Conservation (phyloP, 2,888 invertebrate species). For the Megalurothrips usitatus region DNA sequence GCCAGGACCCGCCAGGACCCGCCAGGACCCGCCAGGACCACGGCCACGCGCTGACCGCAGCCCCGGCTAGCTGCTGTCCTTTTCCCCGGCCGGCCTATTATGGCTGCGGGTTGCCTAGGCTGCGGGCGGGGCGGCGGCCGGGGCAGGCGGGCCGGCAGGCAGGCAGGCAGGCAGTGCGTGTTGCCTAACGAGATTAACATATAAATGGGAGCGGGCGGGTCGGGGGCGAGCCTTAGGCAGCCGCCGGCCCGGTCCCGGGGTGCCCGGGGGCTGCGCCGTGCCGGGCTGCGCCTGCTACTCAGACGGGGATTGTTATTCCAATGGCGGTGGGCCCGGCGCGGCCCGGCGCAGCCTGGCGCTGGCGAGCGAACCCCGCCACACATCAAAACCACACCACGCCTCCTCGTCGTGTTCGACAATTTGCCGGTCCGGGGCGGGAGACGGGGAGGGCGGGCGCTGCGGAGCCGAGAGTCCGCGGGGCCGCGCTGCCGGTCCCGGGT, state of each 20-base stretch:
- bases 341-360: not conserved
- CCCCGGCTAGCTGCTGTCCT: too few species aligned
- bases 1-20: too few species aligned
- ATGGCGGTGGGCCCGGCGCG: not conserved
- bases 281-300: not conserved
- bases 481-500: too few species aligned
- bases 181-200: slow-evolving; percentile 11
- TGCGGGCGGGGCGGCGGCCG: too few species aligned
- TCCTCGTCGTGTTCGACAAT: not conserved
- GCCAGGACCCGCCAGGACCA: too few species aligned
- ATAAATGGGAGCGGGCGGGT: not conserved
- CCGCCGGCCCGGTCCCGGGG: not conserved
- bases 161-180: not conserved
- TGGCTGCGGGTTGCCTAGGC: not conserved
- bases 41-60: too few species aligned
- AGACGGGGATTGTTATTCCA: not conserved
- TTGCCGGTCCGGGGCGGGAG: not conserved
- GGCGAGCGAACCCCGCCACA: not conserved
- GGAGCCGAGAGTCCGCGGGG: too few species aligned
- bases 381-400: not conserved
- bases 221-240: not conserved
- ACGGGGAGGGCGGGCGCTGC: too few species aligned
- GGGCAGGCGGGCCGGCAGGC: too few species aligned
- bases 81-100: too few species aligned
- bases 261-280: not conserved